Percentiles rank a stretch among this genome's conserved stretches.
Conservation (phyloP, 2,888 invertebrate species). For the Ptilodon capucinus region DNA sequence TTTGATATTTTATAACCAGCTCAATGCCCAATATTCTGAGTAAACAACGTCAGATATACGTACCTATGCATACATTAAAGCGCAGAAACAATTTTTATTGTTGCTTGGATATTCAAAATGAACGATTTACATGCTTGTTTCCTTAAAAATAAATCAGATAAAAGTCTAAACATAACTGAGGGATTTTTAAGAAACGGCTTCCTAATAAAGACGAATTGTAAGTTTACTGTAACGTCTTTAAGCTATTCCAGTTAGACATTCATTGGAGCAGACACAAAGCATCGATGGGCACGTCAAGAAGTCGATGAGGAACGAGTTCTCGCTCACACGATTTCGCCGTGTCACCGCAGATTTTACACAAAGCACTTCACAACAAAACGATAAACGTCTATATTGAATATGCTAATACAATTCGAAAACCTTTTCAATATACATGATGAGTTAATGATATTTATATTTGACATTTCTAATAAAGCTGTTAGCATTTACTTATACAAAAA, state of each 20-base stretch:
- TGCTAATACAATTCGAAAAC: constrained; percentile 5
- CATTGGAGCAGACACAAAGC: not conserved
- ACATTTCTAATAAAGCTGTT: constrained; percentile 7
- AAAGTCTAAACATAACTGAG: too few species aligned
- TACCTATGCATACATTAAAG: not conserved
- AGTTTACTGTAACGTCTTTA: not conserved
- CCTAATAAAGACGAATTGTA: not conserved
- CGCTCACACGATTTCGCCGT: constrained; percentile 15
- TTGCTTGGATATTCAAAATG: not conserved
- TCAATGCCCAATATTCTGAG: constrained; percentile 5
- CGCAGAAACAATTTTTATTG: not conserved
- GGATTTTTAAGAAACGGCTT: not conserved
- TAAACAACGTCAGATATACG: constrained; percentile 1
- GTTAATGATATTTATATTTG: constrained; percentile 8
- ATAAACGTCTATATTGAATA: not conserved
- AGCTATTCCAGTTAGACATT: not conserved
- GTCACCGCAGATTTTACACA: constrained; percentile 6
- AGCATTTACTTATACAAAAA: not conserved
- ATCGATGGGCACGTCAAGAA: not conserved
- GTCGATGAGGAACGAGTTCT: constrained; percentile 11
- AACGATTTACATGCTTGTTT: too few species aligned
- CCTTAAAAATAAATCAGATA: too few species aligned
- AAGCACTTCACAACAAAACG: not conserved
- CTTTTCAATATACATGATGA: constrained; percentile 1
- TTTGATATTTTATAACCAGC: constrained; percentile 11